A percentile compares a stretch with the other conserved stretches of the same genome.
phyloP scores from a whole-genome alignment of 2,113 vertebrate genomes.

The Periophthalmus modestus region DNA sequence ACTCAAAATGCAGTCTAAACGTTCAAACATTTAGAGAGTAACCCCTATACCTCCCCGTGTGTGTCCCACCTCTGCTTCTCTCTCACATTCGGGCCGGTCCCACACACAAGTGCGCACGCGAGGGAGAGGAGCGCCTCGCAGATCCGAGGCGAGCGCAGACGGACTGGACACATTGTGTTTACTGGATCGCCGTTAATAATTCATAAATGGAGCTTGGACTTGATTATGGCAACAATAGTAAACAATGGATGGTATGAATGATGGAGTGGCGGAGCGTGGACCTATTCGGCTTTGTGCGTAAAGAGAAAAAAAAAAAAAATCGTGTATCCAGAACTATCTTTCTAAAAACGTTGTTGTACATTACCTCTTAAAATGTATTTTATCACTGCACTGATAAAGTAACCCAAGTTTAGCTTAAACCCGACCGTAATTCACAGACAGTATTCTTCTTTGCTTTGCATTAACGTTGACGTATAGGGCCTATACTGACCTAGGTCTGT shows the following conservation, averaged over 20 bases:
- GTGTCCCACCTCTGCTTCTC: conserved; percentile 5
- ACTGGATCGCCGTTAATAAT: conserved; percentile 73
- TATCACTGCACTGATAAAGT: not conserved
- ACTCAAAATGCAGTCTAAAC: not conserved
- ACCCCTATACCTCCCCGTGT: not conserved
- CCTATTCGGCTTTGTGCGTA: conserved; percentile 1
- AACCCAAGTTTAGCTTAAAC: not conserved
- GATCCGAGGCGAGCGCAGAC: conserved; percentile 39
- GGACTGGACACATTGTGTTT: conserved; percentile 51
- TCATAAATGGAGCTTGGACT: conserved; percentile 54
- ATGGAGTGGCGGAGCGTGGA: conserved; percentile 56
- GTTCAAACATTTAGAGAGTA: conserved; percentile 7
- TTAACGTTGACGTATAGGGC: not conserved
- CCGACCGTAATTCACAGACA: not conserved
- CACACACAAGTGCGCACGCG: conserved; percentile 15
- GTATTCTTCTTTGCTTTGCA: not conserved
- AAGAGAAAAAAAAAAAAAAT: conserved; percentile 1
- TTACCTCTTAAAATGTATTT: not conserved
- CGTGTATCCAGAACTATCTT: not conserved
- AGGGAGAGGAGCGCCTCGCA: conserved; percentile 33
- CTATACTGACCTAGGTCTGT: not conserved
- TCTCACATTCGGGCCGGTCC: conserved; percentile 19
- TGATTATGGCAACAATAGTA: conserved; percentile 59
- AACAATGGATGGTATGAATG: conserved; percentile 64
- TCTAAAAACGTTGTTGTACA: not conserved